Base-by-base conservation (phyloP, 2,888 invertebrate genomes). In the Epinotia nisella region DNA sequence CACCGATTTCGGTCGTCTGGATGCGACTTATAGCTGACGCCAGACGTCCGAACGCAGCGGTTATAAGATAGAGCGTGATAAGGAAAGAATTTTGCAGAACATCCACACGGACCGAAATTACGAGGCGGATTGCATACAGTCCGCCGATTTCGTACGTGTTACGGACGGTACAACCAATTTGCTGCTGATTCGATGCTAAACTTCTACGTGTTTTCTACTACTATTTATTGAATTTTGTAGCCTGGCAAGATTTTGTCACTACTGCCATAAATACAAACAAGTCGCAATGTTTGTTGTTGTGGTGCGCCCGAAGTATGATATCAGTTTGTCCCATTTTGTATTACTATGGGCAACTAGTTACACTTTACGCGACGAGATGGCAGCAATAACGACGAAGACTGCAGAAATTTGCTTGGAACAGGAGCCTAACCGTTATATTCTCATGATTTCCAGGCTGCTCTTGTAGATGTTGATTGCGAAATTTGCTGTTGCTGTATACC, bases 401-500 rank as follows among this genome's bases (percentile, higher is more conserved):
- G 19, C 17, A 51, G 11, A 11, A n/a, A 19, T 19, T n/a, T 41
- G 17, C 3, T 13, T 66, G 56, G 66, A 9, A 11, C 66, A 21
- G 41, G 66, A 66, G 66, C 21, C 55, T 9, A 41, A 15, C 15
- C 55, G 29, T 41, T 35, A 65, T 55, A 55, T 19, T 64, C 5
- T 39, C 35, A 9, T 17, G 13, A 17, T 53, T 51, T 64, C 11
- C 29, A 13, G 15, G 11, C 15, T 15, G 11, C 0, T 41, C 35
- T 11, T 39, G 11, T 10, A 1, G n/a, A 21, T 45, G 13, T n/a
- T 21, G 21, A 45, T 45, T 60, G 1, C 13, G 17, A n/a, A 39
- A 15, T 15, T 45, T 1, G 5, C 45, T 4, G 45, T 45, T 1
- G 5, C 45, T 4, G 45, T 24, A 5, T 61, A 49, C 11, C 17